A percentile compares a stretch with the other conserved stretches of the same genome.
phyloP scores from a whole-genome alignment of 2,888 invertebrate species.

The Acanthopleura granulata region DNA sequence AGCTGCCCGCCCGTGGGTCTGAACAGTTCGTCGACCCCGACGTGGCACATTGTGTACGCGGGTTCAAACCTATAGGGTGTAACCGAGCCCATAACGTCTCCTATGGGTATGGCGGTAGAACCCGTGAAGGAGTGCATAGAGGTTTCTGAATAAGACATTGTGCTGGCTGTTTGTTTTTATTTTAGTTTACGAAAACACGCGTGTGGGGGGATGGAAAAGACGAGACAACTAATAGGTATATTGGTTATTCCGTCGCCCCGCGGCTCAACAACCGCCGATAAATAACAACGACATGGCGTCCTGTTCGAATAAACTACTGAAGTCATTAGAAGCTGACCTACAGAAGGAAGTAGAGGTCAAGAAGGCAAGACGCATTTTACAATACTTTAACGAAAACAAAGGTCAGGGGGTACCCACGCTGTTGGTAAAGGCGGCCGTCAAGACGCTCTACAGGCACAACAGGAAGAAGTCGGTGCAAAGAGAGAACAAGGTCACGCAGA shows the following conservation, averaged over 20 bases:
- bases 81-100: background rate
- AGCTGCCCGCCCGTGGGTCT: constrained; percentile 1
- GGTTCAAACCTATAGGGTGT: background rate
- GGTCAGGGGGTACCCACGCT: background rate
- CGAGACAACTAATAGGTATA: too few species aligned
- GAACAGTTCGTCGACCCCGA: background rate
- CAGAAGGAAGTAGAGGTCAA: background rate
- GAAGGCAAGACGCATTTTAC: background rate
- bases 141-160: background rate
- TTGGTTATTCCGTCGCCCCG: too few species aligned
- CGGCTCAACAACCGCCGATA: too few species aligned
- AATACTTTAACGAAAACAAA: background rate
- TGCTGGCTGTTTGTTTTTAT: too few species aligned
- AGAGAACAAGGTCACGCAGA: background rate
- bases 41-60: background rate
- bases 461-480: background rate
- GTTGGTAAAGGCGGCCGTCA: constrained; percentile 1
- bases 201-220: background rate
- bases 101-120: background rate
- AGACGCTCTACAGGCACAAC: background rate
- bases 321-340: background rate
- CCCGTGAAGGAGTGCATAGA: constrained; percentile 4
- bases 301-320: background rate
- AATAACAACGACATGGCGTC: background rate
- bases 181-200: too few species aligned